Evolutionary conservation across 2,888 invertebrate species (phyloP), one percentile per base, ranked within the genome.

Genomic region (Gibbula magus): DNA sequence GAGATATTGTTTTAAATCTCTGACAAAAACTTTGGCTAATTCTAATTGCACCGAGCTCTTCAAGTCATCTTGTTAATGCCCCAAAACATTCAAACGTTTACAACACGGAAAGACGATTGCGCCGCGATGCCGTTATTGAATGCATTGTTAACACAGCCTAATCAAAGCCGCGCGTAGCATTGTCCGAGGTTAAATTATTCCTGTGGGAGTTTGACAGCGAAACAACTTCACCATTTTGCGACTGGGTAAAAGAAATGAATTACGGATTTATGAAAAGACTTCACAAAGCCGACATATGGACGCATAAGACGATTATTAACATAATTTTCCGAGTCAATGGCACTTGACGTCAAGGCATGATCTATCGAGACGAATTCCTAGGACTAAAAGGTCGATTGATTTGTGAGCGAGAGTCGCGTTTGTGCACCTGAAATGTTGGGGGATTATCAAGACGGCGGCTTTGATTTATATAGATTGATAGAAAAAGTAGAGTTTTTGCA

Each of bases 231-330:
- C n/a, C 25, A 66, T 66, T 66, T 66, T 66, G 66, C 20, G 66
- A 29, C n/a, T 20, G 20, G 20, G 35, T 20, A 39, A 70, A 35
- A 20, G 39, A 70, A 29, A 35, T 35, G 70, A 35, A 70, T 32
- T 32, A 35, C 16, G 20, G n/a, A 70, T 70, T 70, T 39, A 39
- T 39, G 70, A 70, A 70, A 70, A n/a, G 70, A 70, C n/a, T 70
- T 35, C n/a, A 20, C n/a, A 70, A 20, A 18, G 70, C 10, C 70
- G 70, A 70, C 70, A 70, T 70, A 70, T 70, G 70, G 70, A 70
- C 70, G 39, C 39, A 39, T 70, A 70, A 70, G 70, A 70, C 32
- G 70, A 70, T 70, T 70, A 70, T 70, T 39, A 70, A 70, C 70
- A 70, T 39, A 70, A 70, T 70, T 70, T 70, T 70, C 39, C 39